Base-by-base conservation (phyloP, 2,113 vertebrate species). In the Phyllopteryx taeniolatus region DNA sequence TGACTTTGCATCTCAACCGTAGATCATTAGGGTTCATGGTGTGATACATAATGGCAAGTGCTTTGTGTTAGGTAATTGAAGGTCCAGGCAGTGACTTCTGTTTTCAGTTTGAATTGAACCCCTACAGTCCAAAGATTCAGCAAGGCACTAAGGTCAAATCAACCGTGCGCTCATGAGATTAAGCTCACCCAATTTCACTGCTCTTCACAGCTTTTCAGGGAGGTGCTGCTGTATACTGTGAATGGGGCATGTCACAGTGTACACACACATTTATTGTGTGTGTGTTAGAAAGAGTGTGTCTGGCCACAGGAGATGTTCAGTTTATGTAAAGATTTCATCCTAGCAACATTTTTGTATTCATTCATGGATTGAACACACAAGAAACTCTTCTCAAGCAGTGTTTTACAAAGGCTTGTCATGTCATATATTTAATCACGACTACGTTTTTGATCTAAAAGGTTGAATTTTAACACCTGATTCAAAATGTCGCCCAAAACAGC, bases 181-280 rank as follows among this genome's bases (percentile, higher is more conserved):
- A 83, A 86, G 82, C 27, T 12, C 81, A 80, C 57, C 67, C 78
- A 83, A 88, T 91, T 92, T 91, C 89, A 85, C 83, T 76, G 71
- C 79, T 75, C 83, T 80, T 80, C 74, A 66, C 77, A 80, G 78
- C 80, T 79, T 73, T 77, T 75, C 76, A 69, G 79, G 49, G 56
- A 79, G 79, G 71, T 75, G 65, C 68, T 61, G 83, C 67, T 69
- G 72, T 51, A 67, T 63, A 66, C 81, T 74, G 59, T 8, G 61
- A 63, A 33, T 1, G 0, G 75, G 84, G 76, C 74, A 49, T 19
- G 39, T 77, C 74, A 27, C 27, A 27, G 27, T 27, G 57, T 1
- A 65, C 53, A 68, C 74, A 81, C 83, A 68, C 39, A 49, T 44
- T 54, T n/a, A 49, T 39, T 67, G 27, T 44, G 47, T 67, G n/a